These are phyloP conservation scores for Eupithecia pulchellata DNA, from an alignment of 2,888 invertebrate species.

Conservation along the genomic window DNA sequence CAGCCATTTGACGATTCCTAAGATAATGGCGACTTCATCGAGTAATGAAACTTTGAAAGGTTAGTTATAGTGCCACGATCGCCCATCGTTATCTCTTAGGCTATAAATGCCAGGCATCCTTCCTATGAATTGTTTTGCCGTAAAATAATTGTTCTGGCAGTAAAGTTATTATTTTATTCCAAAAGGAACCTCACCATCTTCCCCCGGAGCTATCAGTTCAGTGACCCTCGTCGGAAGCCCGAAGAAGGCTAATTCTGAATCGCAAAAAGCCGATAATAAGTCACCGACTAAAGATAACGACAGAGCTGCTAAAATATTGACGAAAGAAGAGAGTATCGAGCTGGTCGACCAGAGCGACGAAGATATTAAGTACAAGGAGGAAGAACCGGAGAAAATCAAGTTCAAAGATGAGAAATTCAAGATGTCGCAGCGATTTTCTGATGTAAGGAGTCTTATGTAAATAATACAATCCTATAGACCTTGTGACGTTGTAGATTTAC, in stretches of 20 bases:
- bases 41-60: constrained; percentile 92
- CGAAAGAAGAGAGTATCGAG: constrained; percentile 79
- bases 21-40: constrained; percentile 89
- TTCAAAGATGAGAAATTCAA: constrained; percentile 78
- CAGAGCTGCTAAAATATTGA: constrained; percentile 60
- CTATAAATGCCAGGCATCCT: no score
- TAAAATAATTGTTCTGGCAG: background rate
- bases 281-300: constrained; percentile 71
- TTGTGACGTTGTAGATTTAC: constrained; percentile 19
- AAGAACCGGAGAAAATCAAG: constrained; percentile 73
- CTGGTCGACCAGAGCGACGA: constrained; percentile 79
- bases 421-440: constrained; percentile 78
- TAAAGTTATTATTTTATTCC: background rate
- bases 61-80: constrained; percentile 52
- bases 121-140: background rate
- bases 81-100: background rate
- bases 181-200: constrained; percentile 85
- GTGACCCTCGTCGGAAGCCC: constrained; percentile 89
- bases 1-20: constrained; percentile 89
- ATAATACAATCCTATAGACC: constrained; percentile 21
- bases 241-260: constrained; percentile 69
- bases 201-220: constrained; percentile 90
- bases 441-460: constrained; percentile 56
- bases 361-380: constrained; percentile 77
- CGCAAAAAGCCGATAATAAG: constrained; percentile 54